Evolutionary conservation across 2,113 vertebrate genomes (phyloP).

Genomic region (Phasianus colchicus): DNA sequence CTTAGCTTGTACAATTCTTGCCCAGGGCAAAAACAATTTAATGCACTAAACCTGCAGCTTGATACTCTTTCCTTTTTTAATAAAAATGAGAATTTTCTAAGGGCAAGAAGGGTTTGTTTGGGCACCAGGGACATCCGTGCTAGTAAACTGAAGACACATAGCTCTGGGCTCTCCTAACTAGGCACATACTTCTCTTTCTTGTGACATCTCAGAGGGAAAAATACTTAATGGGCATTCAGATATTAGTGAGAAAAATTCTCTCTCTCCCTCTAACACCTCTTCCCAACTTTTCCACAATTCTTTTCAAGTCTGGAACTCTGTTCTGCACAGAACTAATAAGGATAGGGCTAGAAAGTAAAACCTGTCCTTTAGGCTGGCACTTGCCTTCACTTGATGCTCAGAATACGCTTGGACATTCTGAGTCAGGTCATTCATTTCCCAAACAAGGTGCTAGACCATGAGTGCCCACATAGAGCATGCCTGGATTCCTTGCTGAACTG

Average conservation of each 20-base stretch:
- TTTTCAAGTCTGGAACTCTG: background rate
- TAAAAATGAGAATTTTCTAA: background rate
- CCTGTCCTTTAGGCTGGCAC: background rate
- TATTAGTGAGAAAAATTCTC: background rate
- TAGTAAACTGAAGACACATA: background rate
- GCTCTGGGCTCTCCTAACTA: background rate
- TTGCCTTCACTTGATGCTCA: background rate
- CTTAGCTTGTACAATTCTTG: background rate
- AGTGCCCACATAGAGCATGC: background rate
- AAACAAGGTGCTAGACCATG: background rate
- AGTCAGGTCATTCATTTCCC: background rate
- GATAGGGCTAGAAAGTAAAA: background rate
- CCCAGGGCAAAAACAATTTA: background rate
- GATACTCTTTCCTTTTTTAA: background rate
- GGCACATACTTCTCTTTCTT: background rate
- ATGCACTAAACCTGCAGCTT: background rate
- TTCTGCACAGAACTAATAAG: background rate
- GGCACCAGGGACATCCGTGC: background rate
- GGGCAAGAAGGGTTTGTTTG: background rate
- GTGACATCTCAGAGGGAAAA: background rate
- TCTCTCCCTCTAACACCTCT: background rate
- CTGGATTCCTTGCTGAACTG: background rate
- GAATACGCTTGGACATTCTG: background rate
- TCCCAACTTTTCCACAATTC: background rate
- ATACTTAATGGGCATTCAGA: background rate